Evolutionary conservation across 2,113 vertebrate genomes (phyloP).

Genomic region (Periophthalmodon schlosseri): DNA sequence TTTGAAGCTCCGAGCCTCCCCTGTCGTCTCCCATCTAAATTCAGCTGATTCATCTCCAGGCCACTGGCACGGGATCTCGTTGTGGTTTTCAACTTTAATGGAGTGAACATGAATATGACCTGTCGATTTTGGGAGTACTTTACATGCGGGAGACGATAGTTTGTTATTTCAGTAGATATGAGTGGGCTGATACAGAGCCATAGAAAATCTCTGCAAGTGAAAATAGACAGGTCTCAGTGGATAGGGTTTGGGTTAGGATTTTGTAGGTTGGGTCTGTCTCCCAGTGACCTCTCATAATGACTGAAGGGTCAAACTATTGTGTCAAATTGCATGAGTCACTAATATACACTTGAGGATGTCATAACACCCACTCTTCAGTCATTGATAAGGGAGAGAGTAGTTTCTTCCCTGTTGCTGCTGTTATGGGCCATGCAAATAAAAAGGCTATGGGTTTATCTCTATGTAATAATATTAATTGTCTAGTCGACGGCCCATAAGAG

Average conservation of each 20-base stretch:
- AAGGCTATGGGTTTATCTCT: slow-evolving; percentile 32
- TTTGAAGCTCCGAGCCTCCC: slow-evolving; percentile 69
- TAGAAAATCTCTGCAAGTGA: slow-evolving; percentile 58
- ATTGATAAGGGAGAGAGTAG: slow-evolving; percentile 46
- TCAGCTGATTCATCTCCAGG: slow-evolving; percentile 66
- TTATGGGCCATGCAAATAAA: slow-evolving; percentile 7
- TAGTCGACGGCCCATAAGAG: slow-evolving; percentile 35
- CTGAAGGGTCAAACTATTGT: slow-evolving; percentile 57
- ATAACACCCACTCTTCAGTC: slow-evolving; percentile 47
- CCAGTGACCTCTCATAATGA: slow-evolving; percentile 66
- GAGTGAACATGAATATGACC: slow-evolving; percentile 68
- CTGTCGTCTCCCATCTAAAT: slow-evolving; percentile 63
- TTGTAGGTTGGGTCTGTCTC: slow-evolving; percentile 60
- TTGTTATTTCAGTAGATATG: slow-evolving; percentile 74
- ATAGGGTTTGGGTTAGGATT: slow-evolving; percentile 59
- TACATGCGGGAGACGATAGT: slow-evolving; percentile 55
- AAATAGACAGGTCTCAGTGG: slow-evolving; percentile 70
- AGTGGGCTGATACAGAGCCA: slow-evolving; percentile 62
- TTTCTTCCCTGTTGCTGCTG: slow-evolving; percentile 31
- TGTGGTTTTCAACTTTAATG: slow-evolving; percentile 66
- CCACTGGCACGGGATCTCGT: slow-evolving; percentile 41
- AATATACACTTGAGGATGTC: slow-evolving; percentile 56
- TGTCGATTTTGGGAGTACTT: slow-evolving; percentile 61
- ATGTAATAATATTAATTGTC: slow-evolving; percentile 27
- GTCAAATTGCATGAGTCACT: slow-evolving; percentile 66